Conservation (phyloP, 2,888 invertebrate species). For the Liopterus haemorrhoidalis region DNA sequence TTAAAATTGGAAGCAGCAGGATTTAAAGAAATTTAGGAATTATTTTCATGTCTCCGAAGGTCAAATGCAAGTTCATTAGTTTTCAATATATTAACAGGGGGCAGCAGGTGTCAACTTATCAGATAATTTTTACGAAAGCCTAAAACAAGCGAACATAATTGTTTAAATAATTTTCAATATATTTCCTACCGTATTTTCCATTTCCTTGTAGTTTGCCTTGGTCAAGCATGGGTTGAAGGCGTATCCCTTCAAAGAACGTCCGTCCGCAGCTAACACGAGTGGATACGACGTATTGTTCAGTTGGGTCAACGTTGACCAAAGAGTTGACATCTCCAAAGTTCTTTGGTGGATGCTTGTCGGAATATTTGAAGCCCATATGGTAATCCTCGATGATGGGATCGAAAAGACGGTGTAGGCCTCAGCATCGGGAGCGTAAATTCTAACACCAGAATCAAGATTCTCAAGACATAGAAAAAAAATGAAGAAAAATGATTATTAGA, state of each 20-base stretch:
- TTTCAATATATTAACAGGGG: too few species aligned
- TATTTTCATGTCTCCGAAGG: too few species aligned
- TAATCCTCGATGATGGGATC: slow-evolving; percentile 65
- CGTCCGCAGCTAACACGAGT: slow-evolving; percentile 63
- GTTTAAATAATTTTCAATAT: too few species aligned
- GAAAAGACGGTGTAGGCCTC: slow-evolving; percentile 61
- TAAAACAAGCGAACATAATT: too few species aligned
- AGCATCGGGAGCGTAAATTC: slow-evolving; percentile 62
- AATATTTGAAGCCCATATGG: slow-evolving; percentile 54
- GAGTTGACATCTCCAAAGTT: slow-evolving; percentile 56
- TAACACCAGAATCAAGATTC: slow-evolving; percentile 61
- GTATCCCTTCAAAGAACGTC: slow-evolving; percentile 53
- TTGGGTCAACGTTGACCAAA: slow-evolving; percentile 55
- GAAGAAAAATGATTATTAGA: too few species aligned
- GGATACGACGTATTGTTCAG: slow-evolving; percentile 55
- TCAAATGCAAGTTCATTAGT: too few species aligned
- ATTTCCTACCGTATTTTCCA: slow-evolving; percentile 57
- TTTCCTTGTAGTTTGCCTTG: slow-evolving; percentile 56
- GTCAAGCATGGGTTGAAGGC: slow-evolving; percentile 65
- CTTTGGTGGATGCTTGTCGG: slow-evolving; percentile 54
- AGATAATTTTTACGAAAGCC: too few species aligned
- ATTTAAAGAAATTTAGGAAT: too few species aligned
- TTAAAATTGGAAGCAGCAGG: too few species aligned
- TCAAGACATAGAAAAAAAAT: slow-evolving; percentile 54
- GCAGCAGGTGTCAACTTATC: too few species aligned